These are phyloP conservation scores for Lasioglossum marginatum DNA, from an alignment of 2,888 invertebrate species.

Conservation along the genomic window DNA sequence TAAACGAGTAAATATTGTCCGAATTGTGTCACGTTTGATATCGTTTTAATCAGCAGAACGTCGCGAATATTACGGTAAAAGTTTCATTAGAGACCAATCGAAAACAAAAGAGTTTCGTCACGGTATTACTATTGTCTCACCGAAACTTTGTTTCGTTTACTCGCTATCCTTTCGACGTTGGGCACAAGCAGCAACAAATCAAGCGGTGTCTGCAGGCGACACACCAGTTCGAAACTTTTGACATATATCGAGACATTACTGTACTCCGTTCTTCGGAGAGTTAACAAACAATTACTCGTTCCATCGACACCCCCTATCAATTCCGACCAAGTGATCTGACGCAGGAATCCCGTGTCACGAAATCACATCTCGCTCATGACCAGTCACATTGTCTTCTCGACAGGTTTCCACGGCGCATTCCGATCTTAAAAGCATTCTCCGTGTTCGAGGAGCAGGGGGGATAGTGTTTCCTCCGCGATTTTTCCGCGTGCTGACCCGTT, in stretches of 20 bases:
- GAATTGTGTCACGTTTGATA: too few species aligned
- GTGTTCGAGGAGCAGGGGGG: background rate
- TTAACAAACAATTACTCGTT: constrained; percentile 1
- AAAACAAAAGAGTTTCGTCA: too few species aligned
- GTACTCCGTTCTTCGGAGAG: background rate
- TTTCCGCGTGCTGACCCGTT: constrained; percentile 30
- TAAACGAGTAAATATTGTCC: too few species aligned
- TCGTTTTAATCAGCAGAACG: too few species aligned
- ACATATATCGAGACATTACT: background rate
- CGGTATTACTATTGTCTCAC: too few species aligned
- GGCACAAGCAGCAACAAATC: background rate
- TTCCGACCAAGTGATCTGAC: background rate
- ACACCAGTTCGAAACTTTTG: background rate
- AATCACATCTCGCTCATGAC: background rate
- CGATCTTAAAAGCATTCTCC: constrained; percentile 59
- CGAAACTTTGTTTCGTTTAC: too few species aligned
- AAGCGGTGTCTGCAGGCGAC: background rate
- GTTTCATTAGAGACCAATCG: too few species aligned
- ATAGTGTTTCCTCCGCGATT: constrained; percentile 48
- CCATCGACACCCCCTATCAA: background rate
- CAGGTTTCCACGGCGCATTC: constrained; percentile 20
- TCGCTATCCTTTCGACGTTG: too few species aligned
- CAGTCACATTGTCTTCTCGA: constrained; percentile 19
- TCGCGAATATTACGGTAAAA: too few species aligned
- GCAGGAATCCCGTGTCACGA: background rate